Conservation (phyloP, 2,888 invertebrate genomes). For the Pyrgus malvae region DNA sequence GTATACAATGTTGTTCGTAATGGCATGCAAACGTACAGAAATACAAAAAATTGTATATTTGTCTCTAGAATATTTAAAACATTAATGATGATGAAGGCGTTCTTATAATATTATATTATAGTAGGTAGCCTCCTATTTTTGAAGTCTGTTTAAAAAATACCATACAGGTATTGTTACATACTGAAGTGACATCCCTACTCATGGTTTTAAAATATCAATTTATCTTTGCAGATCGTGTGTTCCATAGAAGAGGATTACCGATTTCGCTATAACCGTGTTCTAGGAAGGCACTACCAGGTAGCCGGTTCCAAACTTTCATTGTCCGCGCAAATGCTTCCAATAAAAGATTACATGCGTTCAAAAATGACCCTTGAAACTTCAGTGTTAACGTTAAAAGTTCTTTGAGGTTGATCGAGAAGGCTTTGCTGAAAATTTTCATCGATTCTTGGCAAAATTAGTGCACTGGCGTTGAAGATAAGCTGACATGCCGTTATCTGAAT, state of each 20-base stretch:
- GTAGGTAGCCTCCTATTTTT: too few relatives aligned
- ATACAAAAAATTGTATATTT: too few relatives aligned
- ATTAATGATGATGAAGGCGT: too few relatives aligned
- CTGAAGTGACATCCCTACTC: constrained; percentile 55
- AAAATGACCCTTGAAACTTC: background rate
- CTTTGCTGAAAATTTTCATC: constrained; percentile 37
- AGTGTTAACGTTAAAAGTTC: background rate
- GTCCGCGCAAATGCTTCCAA: constrained; percentile 46
- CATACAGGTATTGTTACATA: too few relatives aligned
- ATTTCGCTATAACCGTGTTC: constrained; percentile 73
- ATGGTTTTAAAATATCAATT: constrained; percentile 53
- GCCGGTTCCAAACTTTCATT: constrained; percentile 58
- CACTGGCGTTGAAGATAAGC: constrained; percentile 43
- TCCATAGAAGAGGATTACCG: constrained; percentile 72
- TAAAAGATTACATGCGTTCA: constrained; percentile 7
- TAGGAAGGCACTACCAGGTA: constrained; percentile 76
- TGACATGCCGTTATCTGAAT: constrained; percentile 46
- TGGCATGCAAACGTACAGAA: too few relatives aligned
- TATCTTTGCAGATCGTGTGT: constrained; percentile 72
- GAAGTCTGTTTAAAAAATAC: too few relatives aligned
- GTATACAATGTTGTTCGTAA: too few relatives aligned
- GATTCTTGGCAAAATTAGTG: constrained; percentile 54
- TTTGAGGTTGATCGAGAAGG: background rate
- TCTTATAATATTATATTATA: too few relatives aligned
- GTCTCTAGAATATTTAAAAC: too few relatives aligned